These are phyloP conservation scores for Psammodynastes pulverulentus DNA, from an alignment of 2,113 vertebrate species.

Conservation along the genomic window DNA sequence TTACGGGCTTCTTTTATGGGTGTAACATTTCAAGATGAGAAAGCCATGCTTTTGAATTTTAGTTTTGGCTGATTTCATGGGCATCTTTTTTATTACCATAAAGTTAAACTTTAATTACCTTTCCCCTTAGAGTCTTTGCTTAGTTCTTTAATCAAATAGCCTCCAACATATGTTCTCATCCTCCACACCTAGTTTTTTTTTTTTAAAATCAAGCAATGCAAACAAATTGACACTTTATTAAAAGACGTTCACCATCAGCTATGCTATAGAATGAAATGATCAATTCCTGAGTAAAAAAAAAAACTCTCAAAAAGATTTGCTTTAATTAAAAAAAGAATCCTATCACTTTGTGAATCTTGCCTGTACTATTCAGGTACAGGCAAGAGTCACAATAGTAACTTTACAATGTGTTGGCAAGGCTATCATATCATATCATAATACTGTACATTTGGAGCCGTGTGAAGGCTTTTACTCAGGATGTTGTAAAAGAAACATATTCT, in stretches of 20 bases:
- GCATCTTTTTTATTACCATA: conserved; percentile 54
- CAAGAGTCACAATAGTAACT: conserved; percentile 16
- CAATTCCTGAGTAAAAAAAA: not conserved
- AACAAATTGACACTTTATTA: not conserved
- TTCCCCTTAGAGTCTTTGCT: conserved; percentile 38
- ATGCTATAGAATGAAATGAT: conserved; percentile 22
- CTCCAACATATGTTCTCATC: conserved; percentile 28
- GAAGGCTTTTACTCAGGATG: not conserved
- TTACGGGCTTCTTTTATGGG: conserved; percentile 62
- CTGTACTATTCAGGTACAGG: not conserved
- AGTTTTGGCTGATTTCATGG: conserved; percentile 56
- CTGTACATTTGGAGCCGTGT: not conserved
- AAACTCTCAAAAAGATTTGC: conserved; percentile 12
- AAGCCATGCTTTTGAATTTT: conserved; percentile 60
- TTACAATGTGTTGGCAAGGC: accelerated
- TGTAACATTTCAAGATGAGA: conserved; percentile 66
- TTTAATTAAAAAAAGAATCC: not conserved
- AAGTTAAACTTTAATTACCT: conserved; percentile 59
- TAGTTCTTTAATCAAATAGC: conserved; percentile 40
- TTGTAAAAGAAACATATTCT: not conserved
- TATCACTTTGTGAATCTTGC: too few relatives aligned
- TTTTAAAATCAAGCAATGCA: not conserved
- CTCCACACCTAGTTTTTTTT: conserved; percentile 1
- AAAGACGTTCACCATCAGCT: not conserved
- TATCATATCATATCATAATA: not conserved